Percentiles rank a stretch among this genome's conserved stretches.
Conservation (phyloP, 2,888 invertebrate species). For the Xestia rhomboidea region DNA sequence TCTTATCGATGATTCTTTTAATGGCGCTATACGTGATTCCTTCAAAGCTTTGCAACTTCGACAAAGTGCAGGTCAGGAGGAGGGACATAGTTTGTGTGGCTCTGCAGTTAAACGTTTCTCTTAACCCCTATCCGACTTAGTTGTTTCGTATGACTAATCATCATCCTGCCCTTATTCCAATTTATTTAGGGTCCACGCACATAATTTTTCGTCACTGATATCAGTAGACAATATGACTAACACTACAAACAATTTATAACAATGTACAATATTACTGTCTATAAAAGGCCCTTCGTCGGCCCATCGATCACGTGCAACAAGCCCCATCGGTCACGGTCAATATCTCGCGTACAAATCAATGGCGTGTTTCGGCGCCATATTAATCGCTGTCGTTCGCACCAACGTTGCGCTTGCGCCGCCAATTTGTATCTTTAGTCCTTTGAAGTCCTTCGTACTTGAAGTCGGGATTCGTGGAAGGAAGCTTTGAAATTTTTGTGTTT, state of each 20-base stretch:
- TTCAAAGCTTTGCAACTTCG: background rate
- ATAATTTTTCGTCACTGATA: background rate
- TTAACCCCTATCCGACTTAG: too few species aligned
- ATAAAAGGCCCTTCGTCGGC: slow-evolving; percentile 47
- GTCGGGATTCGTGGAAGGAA: slow-evolving; percentile 71
- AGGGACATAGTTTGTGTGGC: too few species aligned
- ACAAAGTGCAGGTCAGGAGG: background rate
- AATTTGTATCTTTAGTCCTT: slow-evolving; percentile 80
- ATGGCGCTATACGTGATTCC: background rate
- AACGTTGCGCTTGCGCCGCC: slow-evolving; percentile 75
- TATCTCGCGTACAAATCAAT: slow-evolving; percentile 69
- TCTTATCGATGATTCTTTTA: background rate
- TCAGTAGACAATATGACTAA: background rate
- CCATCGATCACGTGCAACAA: slow-evolving; percentile 71
- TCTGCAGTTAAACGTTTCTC: too few species aligned
- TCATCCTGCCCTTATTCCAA: background rate
- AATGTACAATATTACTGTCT: slow-evolving; percentile 25
- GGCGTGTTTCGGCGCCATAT: slow-evolving; percentile 79
- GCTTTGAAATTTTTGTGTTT: slow-evolving; percentile 67
- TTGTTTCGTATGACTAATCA: background rate
- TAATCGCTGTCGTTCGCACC: slow-evolving; percentile 77
- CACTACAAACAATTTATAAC: slow-evolving; percentile 7
- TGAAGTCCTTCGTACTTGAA: slow-evolving; percentile 77
- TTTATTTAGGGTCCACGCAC: background rate
- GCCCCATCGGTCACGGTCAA: slow-evolving; percentile 79